Percentiles rank a stretch among this genome's conserved stretches.
phyloP scores from a whole-genome alignment of 1,140 invertebrate species.

The Drosophila sp. region DNA sequence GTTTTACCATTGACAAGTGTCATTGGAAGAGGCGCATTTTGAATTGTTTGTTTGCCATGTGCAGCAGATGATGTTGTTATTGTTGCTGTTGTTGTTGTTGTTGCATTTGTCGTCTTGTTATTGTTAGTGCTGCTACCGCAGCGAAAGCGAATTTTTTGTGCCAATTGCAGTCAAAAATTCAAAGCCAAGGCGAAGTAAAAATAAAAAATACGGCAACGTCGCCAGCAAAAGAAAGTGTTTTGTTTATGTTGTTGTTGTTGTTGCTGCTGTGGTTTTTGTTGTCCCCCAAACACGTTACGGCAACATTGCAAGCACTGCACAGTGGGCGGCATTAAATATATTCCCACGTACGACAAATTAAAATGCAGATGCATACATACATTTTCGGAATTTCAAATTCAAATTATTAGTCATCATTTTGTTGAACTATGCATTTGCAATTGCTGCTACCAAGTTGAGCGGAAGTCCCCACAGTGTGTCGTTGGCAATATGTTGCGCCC shows the following conservation, averaged over 20 bases:
- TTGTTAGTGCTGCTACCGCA: slow-evolving; percentile 34
- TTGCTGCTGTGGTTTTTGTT: slow-evolving; percentile 24
- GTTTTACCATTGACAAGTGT: slow-evolving; percentile 75
- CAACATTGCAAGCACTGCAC: slow-evolving; percentile 33
- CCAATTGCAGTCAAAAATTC: slow-evolving; percentile 74
- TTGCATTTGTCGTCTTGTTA: slow-evolving; percentile 14
- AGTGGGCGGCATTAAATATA: slow-evolving; percentile 38
- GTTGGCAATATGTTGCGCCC: slow-evolving; percentile 55
- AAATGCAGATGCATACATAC: slow-evolving; percentile 4
- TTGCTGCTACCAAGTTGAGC: not conserved
- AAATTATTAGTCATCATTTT: not conserved
- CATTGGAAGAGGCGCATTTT: slow-evolving; percentile 59
- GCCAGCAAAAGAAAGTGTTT: slow-evolving; percentile 70
- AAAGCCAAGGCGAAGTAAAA: slow-evolving; percentile 60
- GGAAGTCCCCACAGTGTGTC: slow-evolving; percentile 13
- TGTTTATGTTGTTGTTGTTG: slow-evolving; percentile 46
- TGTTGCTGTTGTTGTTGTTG: slow-evolving; percentile 18
- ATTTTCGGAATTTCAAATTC: too few relatives aligned
- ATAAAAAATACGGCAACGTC: slow-evolving; percentile 29
- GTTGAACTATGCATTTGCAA: not conserved
- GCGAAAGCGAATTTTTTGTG: slow-evolving; percentile 78
- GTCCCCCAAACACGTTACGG: slow-evolving; percentile 63
- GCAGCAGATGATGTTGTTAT: slow-evolving; percentile 33
- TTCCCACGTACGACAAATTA: slow-evolving; percentile 21
- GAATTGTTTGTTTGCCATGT: slow-evolving; percentile 34